Conservation (phyloP, 2,113 vertebrate genomes). For the Urocynchramus pylzowi region DNA sequence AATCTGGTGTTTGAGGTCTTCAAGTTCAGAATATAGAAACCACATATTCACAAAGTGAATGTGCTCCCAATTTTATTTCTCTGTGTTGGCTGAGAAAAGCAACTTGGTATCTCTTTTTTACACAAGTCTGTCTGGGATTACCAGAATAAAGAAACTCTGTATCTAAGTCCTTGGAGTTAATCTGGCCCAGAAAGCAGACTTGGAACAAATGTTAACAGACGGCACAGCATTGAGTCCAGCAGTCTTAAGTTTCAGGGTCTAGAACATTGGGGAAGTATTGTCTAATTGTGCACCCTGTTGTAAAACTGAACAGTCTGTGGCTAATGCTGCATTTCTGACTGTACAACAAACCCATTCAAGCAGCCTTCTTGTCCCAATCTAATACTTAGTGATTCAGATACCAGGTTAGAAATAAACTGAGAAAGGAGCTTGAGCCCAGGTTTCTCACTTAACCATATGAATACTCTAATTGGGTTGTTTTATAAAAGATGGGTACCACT, state of each 20-base stretch:
- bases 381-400: neutral
- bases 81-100: neutral
- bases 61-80: neutral
- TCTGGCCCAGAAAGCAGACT: neutral
- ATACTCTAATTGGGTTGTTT: neutral
- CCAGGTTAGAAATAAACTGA: neutral
- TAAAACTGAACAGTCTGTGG: neutral
- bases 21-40: neutral
- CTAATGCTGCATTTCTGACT: neutral
- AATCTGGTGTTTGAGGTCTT: neutral
- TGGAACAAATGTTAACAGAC: neutral
- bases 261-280: neutral
- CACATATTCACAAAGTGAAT: neutral
- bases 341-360: neutral
- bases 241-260: neutral
- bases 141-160: neutral
- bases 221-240: neutral
- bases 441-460: neutral
- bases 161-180: neutral
- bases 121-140: neutral
- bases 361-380: neutral
- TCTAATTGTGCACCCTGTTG: neutral
- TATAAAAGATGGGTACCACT: neutral
- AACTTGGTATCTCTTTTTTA: neutral
- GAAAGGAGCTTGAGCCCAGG: neutral